Percentiles rank a stretch among this genome's conserved stretches.
Conservation (phyloP, 2,113 vertebrate species). For the Pelodiscus sinensis region DNA sequence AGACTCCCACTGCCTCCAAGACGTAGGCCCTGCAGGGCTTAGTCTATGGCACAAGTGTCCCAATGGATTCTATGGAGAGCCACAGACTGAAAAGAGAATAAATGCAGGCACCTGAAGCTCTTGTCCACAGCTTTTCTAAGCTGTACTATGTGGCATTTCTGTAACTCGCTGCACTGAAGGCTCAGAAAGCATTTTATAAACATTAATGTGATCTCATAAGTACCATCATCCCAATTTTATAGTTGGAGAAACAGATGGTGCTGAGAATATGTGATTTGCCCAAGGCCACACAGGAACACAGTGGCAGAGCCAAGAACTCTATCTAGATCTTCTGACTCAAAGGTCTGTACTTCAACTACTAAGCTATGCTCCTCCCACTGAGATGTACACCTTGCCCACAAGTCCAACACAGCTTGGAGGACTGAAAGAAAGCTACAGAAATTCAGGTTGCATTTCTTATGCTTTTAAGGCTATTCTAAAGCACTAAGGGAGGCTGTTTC, state of each 20-base stretch:
- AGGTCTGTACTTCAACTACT: not conserved
- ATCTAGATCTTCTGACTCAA: not conserved
- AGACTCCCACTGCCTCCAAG: not conserved
- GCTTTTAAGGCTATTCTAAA: not conserved
- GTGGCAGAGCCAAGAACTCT: not conserved
- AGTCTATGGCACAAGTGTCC: not conserved
- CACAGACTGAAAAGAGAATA: rapidly evolving
- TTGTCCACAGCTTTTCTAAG: not conserved
- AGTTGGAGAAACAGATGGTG: not conserved
- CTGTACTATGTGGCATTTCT: rapidly evolving
- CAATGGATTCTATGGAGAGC: rapidly evolving
- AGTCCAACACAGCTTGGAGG: not conserved
- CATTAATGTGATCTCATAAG: not conserved
- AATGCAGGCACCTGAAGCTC: rapidly evolving
- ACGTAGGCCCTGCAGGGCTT: not conserved
- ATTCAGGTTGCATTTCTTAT: not conserved
- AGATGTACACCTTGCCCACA: not conserved
- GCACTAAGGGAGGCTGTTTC: not conserved
- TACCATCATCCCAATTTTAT: not conserved
- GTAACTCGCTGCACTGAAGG: not conserved
- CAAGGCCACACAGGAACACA: not conserved
- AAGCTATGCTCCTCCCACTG: not conserved
- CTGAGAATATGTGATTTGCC: not conserved
- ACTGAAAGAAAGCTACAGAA: rapidly evolving
- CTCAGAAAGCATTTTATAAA: not conserved